Evolutionary conservation across 1,140 invertebrate species (phyloP).

Genomic region (Drosophila lini): DNA sequence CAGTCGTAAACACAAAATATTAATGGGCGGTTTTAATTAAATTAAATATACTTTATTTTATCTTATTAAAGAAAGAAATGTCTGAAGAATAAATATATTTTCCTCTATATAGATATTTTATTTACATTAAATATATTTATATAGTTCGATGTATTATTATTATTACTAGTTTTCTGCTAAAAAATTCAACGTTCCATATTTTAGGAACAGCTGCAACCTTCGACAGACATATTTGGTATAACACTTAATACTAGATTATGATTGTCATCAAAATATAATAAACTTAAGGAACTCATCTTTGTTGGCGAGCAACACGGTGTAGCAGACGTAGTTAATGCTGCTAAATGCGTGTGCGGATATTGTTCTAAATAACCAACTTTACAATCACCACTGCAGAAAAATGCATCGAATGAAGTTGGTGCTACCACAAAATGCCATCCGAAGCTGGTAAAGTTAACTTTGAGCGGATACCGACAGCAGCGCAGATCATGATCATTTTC

Average conservation of each 20-base stretch:
- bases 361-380: conserved; percentile 94
- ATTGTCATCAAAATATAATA: conserved; percentile 96
- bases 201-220: conserved; percentile 95
- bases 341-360: conserved; percentile 97
- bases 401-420: conserved; percentile 97
- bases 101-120: background rate
- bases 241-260: conserved; percentile 94
- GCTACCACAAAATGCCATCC: conserved; percentile 99
- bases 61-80: background rate
- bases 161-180: background rate
- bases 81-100: background rate
- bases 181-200: background rate
- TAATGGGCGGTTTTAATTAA: background rate
- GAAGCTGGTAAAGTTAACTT: conserved; percentile 98
- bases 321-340: conserved; percentile 90
- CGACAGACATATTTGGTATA: conserved; percentile 96
- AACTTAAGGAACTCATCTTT: conserved; percentile 94
- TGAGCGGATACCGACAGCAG: conserved; percentile 95
- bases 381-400: conserved; percentile 98
- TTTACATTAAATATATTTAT: conserved; percentile 3
- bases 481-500: conserved; percentile 88
- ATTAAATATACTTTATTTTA: background rate
- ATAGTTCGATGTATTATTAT: background rate
- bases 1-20: too few relatives aligned
- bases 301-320: conserved; percentile 95